Evolutionary conservation across 1,140 invertebrate species (phyloP), one percentile per base, ranked within the genome.

Genomic region (Zophobas morio): DNA sequence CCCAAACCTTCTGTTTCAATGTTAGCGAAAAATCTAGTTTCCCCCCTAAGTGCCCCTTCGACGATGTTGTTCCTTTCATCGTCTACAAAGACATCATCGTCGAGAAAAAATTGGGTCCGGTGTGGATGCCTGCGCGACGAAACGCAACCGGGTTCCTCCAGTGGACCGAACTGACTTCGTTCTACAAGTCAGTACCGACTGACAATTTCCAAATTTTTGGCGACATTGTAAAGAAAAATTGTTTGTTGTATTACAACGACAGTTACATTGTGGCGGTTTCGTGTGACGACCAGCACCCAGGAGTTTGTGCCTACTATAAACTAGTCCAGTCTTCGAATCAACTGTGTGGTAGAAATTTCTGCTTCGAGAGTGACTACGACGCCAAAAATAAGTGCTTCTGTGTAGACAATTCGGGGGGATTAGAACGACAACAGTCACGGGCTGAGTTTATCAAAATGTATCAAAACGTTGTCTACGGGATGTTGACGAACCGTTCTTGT

Each of bases 41-140:
- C 35, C 74, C 74, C n/a, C 56, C 56, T 3, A 33, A 75, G 35
- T 75, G 74, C 35, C 39, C 54, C 0, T 75, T 63, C 51, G 2
- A 32, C 33, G 42, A 75, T 6, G 6, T 37, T 1, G 1, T 49
- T n/a, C 74, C 74, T 40, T 75, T 63, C 39, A 32, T 47, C 32
- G 6, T 2, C 40, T 75, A 75, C 56, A 66, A 49, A 35, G 6
- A 40, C 35, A 5, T 57, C 8, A 35, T 63, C 2, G 1, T 5
- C 37, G 33, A 33, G 3, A 2, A 51, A 6, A 51, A 51, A n/a
- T 2, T 39, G 6, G 57, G 39, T 54, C 71, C 71, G 3, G 8
- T 74, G 32, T 74, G 71, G 71, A 54, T 74, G 71, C 71, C 71
- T 0, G 71, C 54, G 6, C 8, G 54, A n/a, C 34, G 71, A 8